Conservation (phyloP, 2,113 vertebrate species). For the Eidolon helvum region DNA sequence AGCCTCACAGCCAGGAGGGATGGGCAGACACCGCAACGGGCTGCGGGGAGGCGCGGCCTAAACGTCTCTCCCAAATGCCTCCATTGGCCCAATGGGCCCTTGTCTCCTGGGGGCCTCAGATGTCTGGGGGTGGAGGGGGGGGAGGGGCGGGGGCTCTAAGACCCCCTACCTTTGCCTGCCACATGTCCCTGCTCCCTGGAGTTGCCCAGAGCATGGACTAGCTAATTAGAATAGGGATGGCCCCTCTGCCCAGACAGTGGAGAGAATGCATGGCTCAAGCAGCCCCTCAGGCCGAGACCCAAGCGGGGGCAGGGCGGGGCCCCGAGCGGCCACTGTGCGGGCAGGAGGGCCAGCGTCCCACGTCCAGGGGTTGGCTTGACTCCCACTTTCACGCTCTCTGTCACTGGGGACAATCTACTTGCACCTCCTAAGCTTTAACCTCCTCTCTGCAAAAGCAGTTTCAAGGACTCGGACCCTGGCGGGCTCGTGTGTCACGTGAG, state of each 20-base stretch:
- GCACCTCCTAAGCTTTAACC: background rate
- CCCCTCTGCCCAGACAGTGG: background rate
- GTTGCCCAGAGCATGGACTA: background rate
- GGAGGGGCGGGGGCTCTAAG: background rate
- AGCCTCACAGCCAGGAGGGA: background rate
- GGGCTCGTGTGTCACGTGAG: background rate
- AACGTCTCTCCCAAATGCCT: background rate
- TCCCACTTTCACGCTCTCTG: background rate
- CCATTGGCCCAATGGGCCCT: background rate
- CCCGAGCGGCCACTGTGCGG: accelerated
- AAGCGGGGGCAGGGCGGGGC: background rate
- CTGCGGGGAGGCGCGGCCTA: background rate
- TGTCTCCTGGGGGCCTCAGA: background rate
- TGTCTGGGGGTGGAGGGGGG: background rate
- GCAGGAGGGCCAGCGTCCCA: accelerated
- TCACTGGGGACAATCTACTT: background rate
- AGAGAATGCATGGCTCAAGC: background rate
- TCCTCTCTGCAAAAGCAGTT: background rate
- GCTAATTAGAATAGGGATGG: background rate
- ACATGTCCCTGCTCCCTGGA: background rate
- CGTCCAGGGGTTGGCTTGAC: background rate
- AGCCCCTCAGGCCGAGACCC: background rate
- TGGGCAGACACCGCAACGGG: background rate
- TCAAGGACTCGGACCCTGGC: background rate
- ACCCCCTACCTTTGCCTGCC: no score